Evolutionary conservation across 64 coral and sea anemone genomes (phyloP).

Genomic region (Platygyra sinensis): DNA sequence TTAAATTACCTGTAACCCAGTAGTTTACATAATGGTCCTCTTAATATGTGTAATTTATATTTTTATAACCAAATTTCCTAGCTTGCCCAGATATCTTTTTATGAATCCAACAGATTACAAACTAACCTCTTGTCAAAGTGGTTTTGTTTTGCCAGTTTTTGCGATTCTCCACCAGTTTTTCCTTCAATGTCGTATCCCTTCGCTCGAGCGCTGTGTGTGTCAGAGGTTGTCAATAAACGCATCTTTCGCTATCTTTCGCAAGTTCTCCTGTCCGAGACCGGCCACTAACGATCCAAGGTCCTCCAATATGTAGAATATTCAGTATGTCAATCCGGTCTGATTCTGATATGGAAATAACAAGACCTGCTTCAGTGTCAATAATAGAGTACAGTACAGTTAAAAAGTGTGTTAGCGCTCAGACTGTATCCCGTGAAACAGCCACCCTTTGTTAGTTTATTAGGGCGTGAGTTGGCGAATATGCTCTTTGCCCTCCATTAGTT

Average conservation of each 20-base stretch:
- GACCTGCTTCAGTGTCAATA: background rate
- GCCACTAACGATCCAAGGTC: slow-evolving; percentile 88
- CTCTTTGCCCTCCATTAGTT: background rate
- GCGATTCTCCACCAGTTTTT: slow-evolving; percentile 75
- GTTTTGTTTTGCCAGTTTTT: slow-evolving; percentile 82
- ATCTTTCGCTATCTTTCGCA: slow-evolving; percentile 83
- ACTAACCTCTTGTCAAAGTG: slow-evolving; percentile 83
- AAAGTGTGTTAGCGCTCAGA: background rate
- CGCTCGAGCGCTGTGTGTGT: slow-evolving; percentile 77
- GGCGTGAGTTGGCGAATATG: background rate
- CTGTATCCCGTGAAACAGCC: no score
- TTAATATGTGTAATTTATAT: no score
- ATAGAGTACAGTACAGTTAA: background rate
- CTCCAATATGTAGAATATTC: slow-evolving; percentile 55
- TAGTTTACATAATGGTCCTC: no score
- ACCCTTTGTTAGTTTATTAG: no score
- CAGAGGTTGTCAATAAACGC: slow-evolving; percentile 82
- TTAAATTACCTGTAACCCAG: no score
- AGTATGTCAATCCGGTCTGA: slow-evolving; percentile 81
- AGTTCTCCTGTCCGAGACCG: slow-evolving; percentile 63
- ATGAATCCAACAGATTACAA: background rate
- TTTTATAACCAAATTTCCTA: no score
- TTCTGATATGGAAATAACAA: slow-evolving; percentile 57
- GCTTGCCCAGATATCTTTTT: background rate
- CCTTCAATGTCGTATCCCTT: slow-evolving; percentile 65